These are phyloP conservation scores for Synanthedon andrenaeformis DNA, from an alignment of 2,888 invertebrate species.

Conservation along the genomic window DNA sequence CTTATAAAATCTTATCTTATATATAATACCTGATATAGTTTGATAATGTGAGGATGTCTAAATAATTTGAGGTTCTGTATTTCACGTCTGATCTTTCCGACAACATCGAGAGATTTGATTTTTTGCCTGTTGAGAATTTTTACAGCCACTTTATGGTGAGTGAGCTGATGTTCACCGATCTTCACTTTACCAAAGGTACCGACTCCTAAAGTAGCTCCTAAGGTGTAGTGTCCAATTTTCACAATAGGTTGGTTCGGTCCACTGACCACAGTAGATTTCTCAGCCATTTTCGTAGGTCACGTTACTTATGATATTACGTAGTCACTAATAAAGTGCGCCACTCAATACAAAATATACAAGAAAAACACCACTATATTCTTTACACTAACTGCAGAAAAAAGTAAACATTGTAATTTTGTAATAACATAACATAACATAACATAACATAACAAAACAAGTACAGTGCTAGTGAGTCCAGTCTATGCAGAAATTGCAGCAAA, in stretches of 20 bases:
- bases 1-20: too few species aligned
- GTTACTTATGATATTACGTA: background rate
- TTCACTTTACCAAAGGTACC: conserved; percentile 99
- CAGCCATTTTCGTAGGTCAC: conserved; percentile 33
- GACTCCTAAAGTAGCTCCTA: conserved; percentile 90
- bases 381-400: too few species aligned
- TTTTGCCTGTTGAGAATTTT: conserved; percentile 98
- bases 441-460: too few species aligned
- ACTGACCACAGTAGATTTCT: conserved; percentile 47
- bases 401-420: too few species aligned
- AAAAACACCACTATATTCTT: too few species aligned
- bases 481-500: too few species aligned
- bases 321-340: background rate
- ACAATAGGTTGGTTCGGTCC: conserved; percentile 79
- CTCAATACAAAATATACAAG: background rate
- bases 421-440: too few species aligned
- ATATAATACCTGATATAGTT: conserved; percentile 80
- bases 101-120: conserved; percentile 99
- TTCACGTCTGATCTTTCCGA: conserved; percentile 97
- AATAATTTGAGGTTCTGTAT: conserved; percentile 99
- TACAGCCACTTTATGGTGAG: conserved; percentile 98
- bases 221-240: conserved; percentile 97
- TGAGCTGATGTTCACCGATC: conserved; percentile 97
- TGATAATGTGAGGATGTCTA: conserved; percentile 99
- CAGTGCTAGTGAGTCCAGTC: too few species aligned